These are phyloP conservation scores for Asarcornis scutulata DNA, from an alignment of 2,113 vertebrate species.

Conservation along the genomic window DNA sequence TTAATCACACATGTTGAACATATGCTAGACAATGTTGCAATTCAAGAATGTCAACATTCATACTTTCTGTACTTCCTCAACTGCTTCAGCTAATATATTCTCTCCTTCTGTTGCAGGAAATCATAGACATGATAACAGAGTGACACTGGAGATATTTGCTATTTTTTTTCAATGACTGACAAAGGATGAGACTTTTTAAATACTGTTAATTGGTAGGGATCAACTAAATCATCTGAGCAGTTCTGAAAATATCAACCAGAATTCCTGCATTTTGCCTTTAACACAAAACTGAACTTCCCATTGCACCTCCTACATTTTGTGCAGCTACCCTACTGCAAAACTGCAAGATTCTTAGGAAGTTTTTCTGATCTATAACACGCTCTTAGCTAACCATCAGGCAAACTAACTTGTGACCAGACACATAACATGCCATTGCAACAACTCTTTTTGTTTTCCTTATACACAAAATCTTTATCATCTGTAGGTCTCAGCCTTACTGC, in stretches of 20 bases:
- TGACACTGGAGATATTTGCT: background rate
- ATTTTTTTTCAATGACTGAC: background rate
- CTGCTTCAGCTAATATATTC: slow-evolving; percentile 63
- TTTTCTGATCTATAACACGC: background rate
- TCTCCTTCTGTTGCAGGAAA: slow-evolving; percentile 55
- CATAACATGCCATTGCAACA: background rate
- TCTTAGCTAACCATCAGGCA: background rate
- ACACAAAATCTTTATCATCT: background rate
- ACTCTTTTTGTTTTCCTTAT: background rate
- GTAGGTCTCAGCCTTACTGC: background rate
- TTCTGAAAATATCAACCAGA: background rate
- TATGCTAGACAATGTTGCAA: slow-evolving; percentile 37
- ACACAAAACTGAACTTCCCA: background rate
- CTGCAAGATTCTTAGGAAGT: background rate
- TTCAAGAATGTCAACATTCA: slow-evolving; percentile 54
- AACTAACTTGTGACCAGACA: background rate
- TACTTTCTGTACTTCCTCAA: slow-evolving; percentile 59
- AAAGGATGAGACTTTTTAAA: background rate
- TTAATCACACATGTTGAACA: slow-evolving; percentile 43
- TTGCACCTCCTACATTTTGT: background rate
- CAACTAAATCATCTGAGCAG: background rate
- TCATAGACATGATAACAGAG: background rate
- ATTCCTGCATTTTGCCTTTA: background rate
- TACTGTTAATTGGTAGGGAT: background rate
- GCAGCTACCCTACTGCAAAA: background rate